These are phyloP conservation scores for Leptestheria dahalacensis DNA, from an alignment of 1,140 invertebrate species.

Conservation along the genomic window DNA sequence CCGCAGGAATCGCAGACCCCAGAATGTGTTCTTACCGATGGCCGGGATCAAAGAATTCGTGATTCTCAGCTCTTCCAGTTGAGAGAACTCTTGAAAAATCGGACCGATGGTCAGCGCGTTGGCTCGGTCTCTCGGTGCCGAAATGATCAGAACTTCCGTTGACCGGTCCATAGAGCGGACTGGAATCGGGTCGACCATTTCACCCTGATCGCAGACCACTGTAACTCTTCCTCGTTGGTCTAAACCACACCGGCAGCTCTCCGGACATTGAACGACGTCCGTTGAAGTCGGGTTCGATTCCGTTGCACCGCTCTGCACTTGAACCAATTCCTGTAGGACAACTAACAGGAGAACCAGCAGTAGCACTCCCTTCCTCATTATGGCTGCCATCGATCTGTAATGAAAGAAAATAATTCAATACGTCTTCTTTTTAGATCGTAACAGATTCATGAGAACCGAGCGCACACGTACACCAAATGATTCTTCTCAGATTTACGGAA, in stretches of 20 bases:
- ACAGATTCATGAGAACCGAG: not conserved
- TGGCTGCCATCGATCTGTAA: not conserved
- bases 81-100: constrained; percentile 46
- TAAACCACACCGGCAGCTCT: constrained; percentile 2
- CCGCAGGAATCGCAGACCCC: constrained; percentile 48
- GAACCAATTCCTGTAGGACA: not conserved
- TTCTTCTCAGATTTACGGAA: not conserved
- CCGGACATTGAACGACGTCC: not conserved
- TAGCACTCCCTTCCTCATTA: not conserved
- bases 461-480: no score
- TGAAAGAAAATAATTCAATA: not conserved
- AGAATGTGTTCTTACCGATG: constrained; percentile 61
- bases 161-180: constrained; percentile 39
- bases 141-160: constrained; percentile 49
- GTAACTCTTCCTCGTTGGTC: constrained; percentile 25
- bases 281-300: not conserved
- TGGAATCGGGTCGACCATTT: constrained; percentile 40
- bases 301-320: not conserved
- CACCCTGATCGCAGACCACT: constrained; percentile 37
- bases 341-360: not conserved
- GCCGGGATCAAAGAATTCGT: constrained; percentile 56
- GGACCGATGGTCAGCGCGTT: constrained; percentile 58
- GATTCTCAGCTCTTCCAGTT: constrained; percentile 56
- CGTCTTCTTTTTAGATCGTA: not conserved
- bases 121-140: constrained; percentile 41